A percentile compares a stretch with the other conserved stretches of the same genome.
phyloP scores from a whole-genome alignment of 1,140 invertebrate genomes.

The Palaemon carinicauda region DNA sequence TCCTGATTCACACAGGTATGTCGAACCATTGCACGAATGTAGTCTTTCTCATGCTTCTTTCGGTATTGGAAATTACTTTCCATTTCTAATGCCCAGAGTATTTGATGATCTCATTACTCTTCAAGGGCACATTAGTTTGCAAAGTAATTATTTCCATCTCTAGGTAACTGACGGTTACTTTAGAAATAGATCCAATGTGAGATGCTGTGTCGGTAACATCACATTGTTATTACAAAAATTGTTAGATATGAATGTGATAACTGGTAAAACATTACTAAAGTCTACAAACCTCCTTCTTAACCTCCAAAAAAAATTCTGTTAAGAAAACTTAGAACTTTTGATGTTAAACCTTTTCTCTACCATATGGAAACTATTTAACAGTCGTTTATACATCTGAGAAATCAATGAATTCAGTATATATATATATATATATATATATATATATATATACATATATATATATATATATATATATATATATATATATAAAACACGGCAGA shows the following conservation, averaged over 20 bases:
- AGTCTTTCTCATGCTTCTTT: neutral
- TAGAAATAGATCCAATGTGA: no score
- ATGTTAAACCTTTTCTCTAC: neutral
- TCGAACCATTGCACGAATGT: neutral
- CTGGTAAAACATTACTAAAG: constrained; percentile 3
- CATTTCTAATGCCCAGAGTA: neutral
- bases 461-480: no score
- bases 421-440: no score
- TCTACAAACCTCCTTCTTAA: neutral
- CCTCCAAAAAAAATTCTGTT: neutral
- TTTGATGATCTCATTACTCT: constrained; percentile 6
- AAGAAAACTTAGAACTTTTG: neutral
- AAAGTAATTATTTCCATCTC: neutral
- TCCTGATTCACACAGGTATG: neutral
- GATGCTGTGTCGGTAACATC: no score
- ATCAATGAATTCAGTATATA: neutral
- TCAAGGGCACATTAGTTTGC: constrained; percentile 6
- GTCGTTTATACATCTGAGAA: neutral
- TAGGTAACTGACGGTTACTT: neutral
- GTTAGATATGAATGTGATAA: neutral
- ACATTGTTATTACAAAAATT: no score
- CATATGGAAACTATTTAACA: neutral
- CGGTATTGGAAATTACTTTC: neutral
- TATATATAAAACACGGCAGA: no score
- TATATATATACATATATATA: no score